A percentile compares a stretch with the other conserved stretches of the same genome.
phyloP scores from a whole-genome alignment of 2,797 vertebrate species.

The Rhadinocentrus ornatus region DNA sequence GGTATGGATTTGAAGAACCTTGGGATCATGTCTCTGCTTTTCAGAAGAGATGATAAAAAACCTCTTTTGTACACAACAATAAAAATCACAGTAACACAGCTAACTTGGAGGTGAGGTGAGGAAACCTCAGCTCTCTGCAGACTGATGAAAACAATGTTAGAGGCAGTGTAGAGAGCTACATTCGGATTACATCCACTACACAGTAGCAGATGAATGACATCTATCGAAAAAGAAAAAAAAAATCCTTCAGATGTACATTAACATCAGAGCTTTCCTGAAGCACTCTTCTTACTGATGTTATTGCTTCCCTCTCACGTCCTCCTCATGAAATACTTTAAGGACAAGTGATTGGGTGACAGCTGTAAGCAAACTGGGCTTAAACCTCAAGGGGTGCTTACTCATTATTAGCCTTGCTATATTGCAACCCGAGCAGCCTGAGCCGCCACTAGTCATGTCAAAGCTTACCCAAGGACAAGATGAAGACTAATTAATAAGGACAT shows the following conservation, averaged over 20 bases:
- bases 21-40: neutral
- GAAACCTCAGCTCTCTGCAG: slow-evolving; percentile 5
- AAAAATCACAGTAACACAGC: slow-evolving; percentile 8
- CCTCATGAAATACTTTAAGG: slow-evolving; percentile 56
- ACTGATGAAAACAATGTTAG: slow-evolving; percentile 21
- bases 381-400: slow-evolving; percentile 41
- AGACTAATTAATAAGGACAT: slow-evolving; percentile 46
- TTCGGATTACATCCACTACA: slow-evolving; percentile 35
- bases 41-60: slow-evolving; percentile 8
- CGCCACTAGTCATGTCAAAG: slow-evolving; percentile 30
- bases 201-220: slow-evolving; percentile 35
- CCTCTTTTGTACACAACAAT: slow-evolving; percentile 5
- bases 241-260: slow-evolving; percentile 38
- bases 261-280: slow-evolving; percentile 29
- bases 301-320: slow-evolving; percentile 25
- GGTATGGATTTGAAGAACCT: neutral
- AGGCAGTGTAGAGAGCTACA: slow-evolving; percentile 1
- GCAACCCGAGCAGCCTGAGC: slow-evolving; percentile 22
- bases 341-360: slow-evolving; percentile 47
- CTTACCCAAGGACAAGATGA: slow-evolving; percentile 34
- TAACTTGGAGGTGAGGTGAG: slow-evolving; percentile 4
- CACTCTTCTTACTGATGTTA: slow-evolving; percentile 23
- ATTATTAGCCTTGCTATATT: slow-evolving; percentile 43
- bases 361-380: slow-evolving; percentile 51
- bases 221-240: slow-evolving; percentile 42